Evolutionary conservation across 1,140 invertebrate genomes (phyloP).

Genomic region (Drosophila kikkawai): DNA sequence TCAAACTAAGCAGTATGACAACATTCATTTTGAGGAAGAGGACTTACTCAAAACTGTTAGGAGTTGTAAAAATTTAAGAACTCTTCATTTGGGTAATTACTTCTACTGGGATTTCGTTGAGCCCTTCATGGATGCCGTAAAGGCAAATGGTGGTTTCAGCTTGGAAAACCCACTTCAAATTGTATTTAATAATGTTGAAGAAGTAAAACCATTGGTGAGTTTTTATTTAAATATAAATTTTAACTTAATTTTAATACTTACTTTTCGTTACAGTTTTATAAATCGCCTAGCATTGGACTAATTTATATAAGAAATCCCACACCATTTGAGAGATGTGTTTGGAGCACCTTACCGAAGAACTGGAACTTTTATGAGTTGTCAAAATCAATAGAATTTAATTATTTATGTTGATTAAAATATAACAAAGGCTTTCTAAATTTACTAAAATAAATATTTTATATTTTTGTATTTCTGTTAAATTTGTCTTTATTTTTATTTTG

Average conservation of each 20-base stretch:
- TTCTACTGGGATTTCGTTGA: not conserved
- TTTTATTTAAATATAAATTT: not conserved
- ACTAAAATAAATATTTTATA: no score
- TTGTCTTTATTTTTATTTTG: no score
- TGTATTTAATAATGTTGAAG: not conserved
- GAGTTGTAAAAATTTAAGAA: not conserved
- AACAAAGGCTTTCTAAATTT: no score
- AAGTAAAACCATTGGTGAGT: not conserved
- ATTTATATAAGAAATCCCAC: not conserved
- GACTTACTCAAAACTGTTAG: not conserved
- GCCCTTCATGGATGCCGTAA: not conserved
- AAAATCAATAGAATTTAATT: no score
- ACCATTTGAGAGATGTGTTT: not conserved
- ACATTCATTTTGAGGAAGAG: not conserved
- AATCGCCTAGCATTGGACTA: not conserved
- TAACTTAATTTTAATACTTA: not conserved
- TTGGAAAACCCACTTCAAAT: not conserved
- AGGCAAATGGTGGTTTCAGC: not conserved
- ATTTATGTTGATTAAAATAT: no score
- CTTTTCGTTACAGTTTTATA: not conserved
- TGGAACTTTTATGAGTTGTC: no score
- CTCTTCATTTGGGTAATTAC: not conserved
- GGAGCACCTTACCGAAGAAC: not conserved
- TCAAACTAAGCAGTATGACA: no score
- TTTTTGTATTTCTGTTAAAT: no score